Conservation (phyloP, 2,888 invertebrate genomes). For the Dynastes tityus region DNA sequence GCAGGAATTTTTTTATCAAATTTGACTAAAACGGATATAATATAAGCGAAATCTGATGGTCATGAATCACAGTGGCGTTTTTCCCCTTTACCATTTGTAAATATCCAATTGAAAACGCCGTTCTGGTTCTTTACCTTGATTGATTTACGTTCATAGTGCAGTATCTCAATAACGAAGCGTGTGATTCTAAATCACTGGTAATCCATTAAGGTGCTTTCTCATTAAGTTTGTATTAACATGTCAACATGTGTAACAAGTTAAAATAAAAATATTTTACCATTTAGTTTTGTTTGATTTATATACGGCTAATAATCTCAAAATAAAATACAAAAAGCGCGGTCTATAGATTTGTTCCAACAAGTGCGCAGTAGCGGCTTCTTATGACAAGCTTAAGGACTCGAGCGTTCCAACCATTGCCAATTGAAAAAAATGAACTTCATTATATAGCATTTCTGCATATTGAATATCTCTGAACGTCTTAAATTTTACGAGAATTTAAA, state of each 20-base stretch:
- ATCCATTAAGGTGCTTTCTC: slow-evolving; percentile 50
- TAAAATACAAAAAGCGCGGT: not conserved
- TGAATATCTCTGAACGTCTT: too few relatives aligned
- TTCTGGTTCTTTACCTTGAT: slow-evolving; percentile 64
- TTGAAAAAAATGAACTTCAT: too few relatives aligned
- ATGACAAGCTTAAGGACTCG: too few relatives aligned
- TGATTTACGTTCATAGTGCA: slow-evolving; percentile 25
- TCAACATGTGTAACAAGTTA: not conserved
- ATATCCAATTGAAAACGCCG: slow-evolving; percentile 61
- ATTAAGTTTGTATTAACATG: slow-evolving; percentile 10
- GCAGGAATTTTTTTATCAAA: slow-evolving; percentile 48
- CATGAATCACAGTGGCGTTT: slow-evolving; percentile 69
- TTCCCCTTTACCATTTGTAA: slow-evolving; percentile 55
- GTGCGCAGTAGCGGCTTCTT: too few relatives aligned
- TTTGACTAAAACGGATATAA: slow-evolving; percentile 45
- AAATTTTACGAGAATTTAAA: too few relatives aligned
- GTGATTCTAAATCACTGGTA: slow-evolving; percentile 39
- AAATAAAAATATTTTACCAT: slow-evolving; percentile 4
- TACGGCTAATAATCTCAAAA: too few relatives aligned
- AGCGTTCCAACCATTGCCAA: too few relatives aligned
- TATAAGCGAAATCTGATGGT: slow-evolving; percentile 56
- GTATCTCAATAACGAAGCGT: slow-evolving; percentile 13
- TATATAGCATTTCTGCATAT: too few relatives aligned
- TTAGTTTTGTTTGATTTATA: not conserved
- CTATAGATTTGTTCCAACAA: too few relatives aligned